Evolutionary conservation across 2,888 invertebrate species (phyloP).

Genomic region (Trileptium ribeirensis): DNA sequence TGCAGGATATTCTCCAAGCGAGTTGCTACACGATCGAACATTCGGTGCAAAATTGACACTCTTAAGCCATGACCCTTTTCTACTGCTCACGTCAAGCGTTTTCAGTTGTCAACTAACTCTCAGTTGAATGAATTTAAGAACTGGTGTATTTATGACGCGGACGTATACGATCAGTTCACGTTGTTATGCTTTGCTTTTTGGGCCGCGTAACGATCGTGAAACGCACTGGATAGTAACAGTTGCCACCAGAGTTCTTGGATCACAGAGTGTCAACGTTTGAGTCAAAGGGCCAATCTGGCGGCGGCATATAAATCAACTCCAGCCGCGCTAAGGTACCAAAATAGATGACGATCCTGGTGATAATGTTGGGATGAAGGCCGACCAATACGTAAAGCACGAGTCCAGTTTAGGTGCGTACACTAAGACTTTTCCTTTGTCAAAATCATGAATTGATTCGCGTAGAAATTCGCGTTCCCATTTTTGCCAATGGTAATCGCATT

Average conservation of each 20-base stretch:
- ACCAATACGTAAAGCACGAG: too few species aligned
- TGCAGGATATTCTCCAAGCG: conserved; percentile 26
- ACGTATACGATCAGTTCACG: background rate
- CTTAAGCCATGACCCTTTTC: background rate
- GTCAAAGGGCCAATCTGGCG: conserved; percentile 24
- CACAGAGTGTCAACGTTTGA: conserved; percentile 14
- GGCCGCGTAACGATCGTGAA: conserved; percentile 15
- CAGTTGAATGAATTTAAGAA: background rate
- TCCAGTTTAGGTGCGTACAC: too few species aligned
- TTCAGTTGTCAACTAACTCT: background rate
- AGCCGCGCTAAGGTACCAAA: conserved; percentile 14
- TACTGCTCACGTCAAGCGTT: conserved; percentile 18
- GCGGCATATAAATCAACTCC: conserved; percentile 23
- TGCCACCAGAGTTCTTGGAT: conserved; percentile 9
- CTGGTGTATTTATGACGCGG: background rate
- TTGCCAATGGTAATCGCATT: too few species aligned
- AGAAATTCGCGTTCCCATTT: too few species aligned
- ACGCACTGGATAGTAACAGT: conserved; percentile 22
- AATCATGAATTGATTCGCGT: too few species aligned
- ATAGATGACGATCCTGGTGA: conserved; percentile 15
- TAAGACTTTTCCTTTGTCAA: too few species aligned
- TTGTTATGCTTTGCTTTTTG: conserved; percentile 5
- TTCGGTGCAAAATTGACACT: background rate
- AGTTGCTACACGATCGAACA: conserved; percentile 20
- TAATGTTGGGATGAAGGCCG: too few species aligned